Percentiles rank a stretch among this genome's conserved stretches.
These are phyloP conservation scores for Aplodontia rufa DNA, from an alignment of 2,113 vertebrate genomes.

Conservation along the genomic window DNA sequence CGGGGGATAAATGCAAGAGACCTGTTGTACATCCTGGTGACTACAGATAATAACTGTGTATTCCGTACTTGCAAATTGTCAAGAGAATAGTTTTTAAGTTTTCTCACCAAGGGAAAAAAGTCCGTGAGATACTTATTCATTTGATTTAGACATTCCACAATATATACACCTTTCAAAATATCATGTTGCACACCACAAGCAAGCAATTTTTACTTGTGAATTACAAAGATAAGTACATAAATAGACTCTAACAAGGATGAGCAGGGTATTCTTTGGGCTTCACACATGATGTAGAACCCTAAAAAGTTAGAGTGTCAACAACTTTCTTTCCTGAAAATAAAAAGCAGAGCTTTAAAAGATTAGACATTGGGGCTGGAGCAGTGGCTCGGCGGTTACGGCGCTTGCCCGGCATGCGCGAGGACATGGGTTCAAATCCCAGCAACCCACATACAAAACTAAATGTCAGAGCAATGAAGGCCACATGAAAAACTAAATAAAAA, in stretches of 20 bases:
- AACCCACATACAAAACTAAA: too few species aligned
- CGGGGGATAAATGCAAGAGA: not conserved
- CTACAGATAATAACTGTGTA: not conserved
- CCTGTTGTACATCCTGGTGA: not conserved
- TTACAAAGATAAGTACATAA: not conserved
- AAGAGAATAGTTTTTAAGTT: not conserved
- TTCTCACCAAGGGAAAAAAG: not conserved
- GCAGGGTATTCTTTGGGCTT: not conserved
- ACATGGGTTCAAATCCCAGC: too few species aligned
- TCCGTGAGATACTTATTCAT: not conserved
- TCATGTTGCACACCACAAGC: not conserved
- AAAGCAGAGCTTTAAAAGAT: not conserved
- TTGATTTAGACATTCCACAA: not conserved
- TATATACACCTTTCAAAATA: not conserved
- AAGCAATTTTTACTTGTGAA: not conserved
- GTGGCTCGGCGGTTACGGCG: too few species aligned
- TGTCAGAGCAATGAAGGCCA: too few species aligned
- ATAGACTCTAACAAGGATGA: not conserved
- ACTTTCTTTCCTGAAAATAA: not conserved
- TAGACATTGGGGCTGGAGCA: too few species aligned
- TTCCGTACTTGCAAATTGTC: not conserved
- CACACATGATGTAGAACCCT: rapidly evolving
- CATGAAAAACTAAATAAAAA: too few species aligned
- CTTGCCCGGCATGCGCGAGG: too few species aligned
- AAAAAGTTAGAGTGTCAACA: not conserved